Conservation (phyloP, 2,797 vertebrate species). For the Peromyscus melanophrys region DNA sequence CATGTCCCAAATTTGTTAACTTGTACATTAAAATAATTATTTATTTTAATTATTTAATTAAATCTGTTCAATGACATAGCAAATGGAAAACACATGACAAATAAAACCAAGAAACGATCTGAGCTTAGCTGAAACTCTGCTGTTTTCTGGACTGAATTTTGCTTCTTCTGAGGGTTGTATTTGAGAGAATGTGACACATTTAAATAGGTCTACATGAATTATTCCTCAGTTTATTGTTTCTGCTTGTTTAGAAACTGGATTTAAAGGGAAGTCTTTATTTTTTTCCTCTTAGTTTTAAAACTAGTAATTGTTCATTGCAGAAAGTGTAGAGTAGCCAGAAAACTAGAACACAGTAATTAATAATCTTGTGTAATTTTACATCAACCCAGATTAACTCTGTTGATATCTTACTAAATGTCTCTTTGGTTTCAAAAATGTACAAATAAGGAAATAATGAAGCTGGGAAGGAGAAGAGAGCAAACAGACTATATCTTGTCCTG, state of each 20-base stretch:
- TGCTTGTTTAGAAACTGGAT: conserved; percentile 27
- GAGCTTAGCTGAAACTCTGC: not conserved
- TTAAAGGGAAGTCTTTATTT: conserved; percentile 27
- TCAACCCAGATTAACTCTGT: not conserved
- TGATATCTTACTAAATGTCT: not conserved
- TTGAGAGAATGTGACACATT: not conserved
- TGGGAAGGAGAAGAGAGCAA: not conserved
- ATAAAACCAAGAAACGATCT: not conserved
- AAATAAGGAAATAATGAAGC: not conserved
- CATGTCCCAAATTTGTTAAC: conserved; percentile 33
- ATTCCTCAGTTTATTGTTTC: conserved; percentile 44
- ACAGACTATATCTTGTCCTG: not conserved
- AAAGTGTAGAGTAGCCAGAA: conserved; percentile 42
- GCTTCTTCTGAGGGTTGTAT: not conserved
- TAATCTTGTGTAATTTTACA: not conserved
- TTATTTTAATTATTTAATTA: not conserved
- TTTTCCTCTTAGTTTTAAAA: not conserved
- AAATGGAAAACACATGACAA: conserved; percentile 44
- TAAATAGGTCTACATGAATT: not conserved
- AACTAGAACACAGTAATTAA: not conserved
- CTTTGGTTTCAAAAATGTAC: not conserved
- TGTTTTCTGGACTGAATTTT: not conserved
- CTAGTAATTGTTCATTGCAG: not conserved
- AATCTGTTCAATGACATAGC: conserved; percentile 33
- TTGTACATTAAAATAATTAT: conserved; percentile 4